phyloP scores from a whole-genome alignment of 2,888 invertebrate species.

The Heliothis peltigera region DNA sequence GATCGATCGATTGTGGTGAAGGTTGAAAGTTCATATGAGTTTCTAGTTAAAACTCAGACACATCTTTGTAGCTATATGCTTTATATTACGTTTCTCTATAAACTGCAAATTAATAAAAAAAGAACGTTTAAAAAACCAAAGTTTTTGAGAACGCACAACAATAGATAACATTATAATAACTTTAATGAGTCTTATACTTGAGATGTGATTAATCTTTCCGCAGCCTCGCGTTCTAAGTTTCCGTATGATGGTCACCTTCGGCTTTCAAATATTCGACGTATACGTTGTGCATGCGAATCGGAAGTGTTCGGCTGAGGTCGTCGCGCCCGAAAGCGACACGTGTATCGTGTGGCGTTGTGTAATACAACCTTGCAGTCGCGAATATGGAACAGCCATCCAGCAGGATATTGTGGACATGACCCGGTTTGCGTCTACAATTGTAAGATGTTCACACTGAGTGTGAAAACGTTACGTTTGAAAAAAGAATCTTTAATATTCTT shows the following conservation, averaged over 20 bases:
- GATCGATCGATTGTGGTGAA: constrained; percentile 41
- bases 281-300: constrained; percentile 85
- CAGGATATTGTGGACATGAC: constrained; percentile 66
- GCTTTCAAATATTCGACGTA: constrained; percentile 79
- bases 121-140: constrained; percentile 20
- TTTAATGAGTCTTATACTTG: constrained; percentile 33
- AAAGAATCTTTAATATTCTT: too few species aligned
- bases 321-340: constrained; percentile 75
- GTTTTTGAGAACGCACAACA: constrained; percentile 33
- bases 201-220: constrained; percentile 39
- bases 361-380: constrained; percentile 86
- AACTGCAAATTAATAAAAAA: constrained; percentile 6
- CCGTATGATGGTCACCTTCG: constrained; percentile 79
- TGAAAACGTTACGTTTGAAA: too few species aligned
- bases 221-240: constrained; percentile 66
- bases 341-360: constrained; percentile 79
- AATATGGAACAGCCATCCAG: constrained; percentile 73
- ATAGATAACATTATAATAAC: constrained; percentile 16
- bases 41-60: constrained; percentile 10
- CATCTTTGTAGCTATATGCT: not conserved
- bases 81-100: constrained; percentile 9
- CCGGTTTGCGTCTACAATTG: constrained; percentile 43
- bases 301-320: constrained; percentile 87
- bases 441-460: constrained; percentile 43
- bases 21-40: constrained; percentile 33